Evolutionary conservation across 1,140 invertebrate genomes (phyloP).

Genomic region (Papilio xuthus): DNA sequence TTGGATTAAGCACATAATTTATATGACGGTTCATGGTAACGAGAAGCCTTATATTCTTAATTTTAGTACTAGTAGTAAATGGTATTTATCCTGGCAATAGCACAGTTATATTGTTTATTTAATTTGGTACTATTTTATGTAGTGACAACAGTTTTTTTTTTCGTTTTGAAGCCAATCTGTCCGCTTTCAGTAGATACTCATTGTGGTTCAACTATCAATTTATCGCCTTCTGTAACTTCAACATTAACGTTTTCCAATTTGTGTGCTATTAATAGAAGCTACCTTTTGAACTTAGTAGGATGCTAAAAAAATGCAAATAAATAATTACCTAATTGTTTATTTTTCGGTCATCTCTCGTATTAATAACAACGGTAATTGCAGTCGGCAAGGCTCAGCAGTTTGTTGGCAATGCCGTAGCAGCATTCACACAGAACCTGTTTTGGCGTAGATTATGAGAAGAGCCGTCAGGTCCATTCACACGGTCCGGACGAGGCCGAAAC

Average conservation of each 20-base stretch:
- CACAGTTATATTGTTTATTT: background rate
- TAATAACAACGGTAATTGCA: slow-evolving; percentile 31
- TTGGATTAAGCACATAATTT: slow-evolving; percentile 31
- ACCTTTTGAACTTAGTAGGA: background rate
- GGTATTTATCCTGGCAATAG: background rate
- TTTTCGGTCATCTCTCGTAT: slow-evolving; percentile 10
- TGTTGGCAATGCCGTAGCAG: slow-evolving; percentile 23
- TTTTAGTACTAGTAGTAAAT: background rate
- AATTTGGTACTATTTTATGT: too few species aligned
- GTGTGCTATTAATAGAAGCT: background rate
- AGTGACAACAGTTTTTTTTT: background rate
- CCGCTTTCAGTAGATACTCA: background rate
- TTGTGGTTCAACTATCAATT: background rate
- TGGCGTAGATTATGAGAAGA: slow-evolving; percentile 39
- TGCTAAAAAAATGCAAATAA: background rate
- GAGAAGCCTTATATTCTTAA: slow-evolving; percentile 12
- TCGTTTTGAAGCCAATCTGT: background rate
- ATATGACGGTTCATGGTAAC: background rate
- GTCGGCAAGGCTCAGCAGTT: background rate
- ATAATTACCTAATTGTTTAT: slow-evolving; percentile 11
- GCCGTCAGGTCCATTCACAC: slow-evolving; percentile 39
- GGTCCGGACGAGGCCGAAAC: slow-evolving; percentile 34
- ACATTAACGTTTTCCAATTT: background rate
- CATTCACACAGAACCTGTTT: slow-evolving; percentile 38
- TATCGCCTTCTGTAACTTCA: background rate